phyloP scores from a whole-genome alignment of 1,140 invertebrate genomes.

The Hormaphis cornu region DNA sequence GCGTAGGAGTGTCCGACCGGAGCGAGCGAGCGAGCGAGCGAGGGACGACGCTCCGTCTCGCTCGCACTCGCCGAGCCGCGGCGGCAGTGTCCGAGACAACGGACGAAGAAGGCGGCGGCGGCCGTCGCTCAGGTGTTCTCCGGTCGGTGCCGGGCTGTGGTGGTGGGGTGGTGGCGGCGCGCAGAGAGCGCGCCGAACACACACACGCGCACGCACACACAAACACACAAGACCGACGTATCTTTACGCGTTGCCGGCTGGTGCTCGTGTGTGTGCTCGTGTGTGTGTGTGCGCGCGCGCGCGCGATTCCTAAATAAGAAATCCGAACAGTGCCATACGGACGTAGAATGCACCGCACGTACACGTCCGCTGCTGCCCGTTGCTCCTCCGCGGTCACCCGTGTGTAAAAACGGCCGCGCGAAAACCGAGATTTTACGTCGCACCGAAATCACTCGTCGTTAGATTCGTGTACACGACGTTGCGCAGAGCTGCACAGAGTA shows the following conservation, averaged over 20 bases:
- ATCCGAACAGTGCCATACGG: constrained; percentile 31
- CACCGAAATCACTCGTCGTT: no score
- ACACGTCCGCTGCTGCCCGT: constrained; percentile 1
- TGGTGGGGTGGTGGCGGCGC: neutral
- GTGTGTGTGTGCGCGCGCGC: neutral
- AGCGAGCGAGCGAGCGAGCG: neutral
- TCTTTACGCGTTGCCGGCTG: neutral
- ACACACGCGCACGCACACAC: neutral
- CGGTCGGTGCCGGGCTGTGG: no score
- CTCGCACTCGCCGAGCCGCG: neutral
- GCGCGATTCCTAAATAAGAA: constrained; percentile 32
- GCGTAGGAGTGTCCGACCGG: constrained; percentile 23
- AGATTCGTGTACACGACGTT: no score
- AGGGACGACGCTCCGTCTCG: neutral
- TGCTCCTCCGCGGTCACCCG: constrained; percentile 13
- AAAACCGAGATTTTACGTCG: neutral
- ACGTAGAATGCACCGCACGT: constrained; percentile 31
- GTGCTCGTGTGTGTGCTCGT: neutral
- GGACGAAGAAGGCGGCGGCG: neutral
- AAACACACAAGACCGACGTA: neutral
- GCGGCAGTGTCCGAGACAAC: neutral
- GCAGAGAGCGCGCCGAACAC: neutral
- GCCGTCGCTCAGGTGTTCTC: neutral
- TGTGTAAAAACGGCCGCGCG: neutral
- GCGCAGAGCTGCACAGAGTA: no score